Conservation (phyloP, 2,113 vertebrate genomes). For the Antechinus stuartii region DNA sequence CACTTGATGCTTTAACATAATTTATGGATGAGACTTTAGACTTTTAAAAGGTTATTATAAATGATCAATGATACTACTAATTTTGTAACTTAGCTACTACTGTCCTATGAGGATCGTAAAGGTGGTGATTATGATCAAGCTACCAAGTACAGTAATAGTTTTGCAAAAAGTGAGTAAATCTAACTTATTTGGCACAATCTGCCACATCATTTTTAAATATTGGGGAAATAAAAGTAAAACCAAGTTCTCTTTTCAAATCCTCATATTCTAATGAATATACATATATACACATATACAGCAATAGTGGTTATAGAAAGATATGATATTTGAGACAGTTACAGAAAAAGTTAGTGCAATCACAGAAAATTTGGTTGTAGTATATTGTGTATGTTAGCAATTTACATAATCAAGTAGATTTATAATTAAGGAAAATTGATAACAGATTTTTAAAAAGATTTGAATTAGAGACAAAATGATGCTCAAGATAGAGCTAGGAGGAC, state of each 20-base stretch:
- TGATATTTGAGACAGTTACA: background rate
- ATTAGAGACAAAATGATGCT: background rate
- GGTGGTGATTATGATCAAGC: too few relatives aligned
- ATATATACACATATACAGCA: background rate
- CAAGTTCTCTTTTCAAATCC: background rate
- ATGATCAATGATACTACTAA: background rate
- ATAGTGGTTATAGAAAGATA: background rate
- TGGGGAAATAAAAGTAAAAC: background rate
- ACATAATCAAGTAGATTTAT: background rate
- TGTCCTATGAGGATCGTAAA: too few relatives aligned
- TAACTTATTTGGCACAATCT: background rate
- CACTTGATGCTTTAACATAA: background rate
- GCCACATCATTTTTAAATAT: background rate
- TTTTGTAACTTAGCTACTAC: too few relatives aligned
- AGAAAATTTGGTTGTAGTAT: background rate
- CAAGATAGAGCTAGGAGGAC: background rate
- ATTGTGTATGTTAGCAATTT: background rate
- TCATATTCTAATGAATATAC: background rate
- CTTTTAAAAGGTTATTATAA: background rate
- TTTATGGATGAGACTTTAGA: background rate
- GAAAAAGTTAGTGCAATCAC: background rate
- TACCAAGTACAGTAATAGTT: too few relatives aligned
- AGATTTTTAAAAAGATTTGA: background rate
- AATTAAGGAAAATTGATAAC: background rate
- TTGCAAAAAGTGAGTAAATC: background rate